These are phyloP conservation scores for Beris morrisii DNA, from an alignment of 2,888 invertebrate genomes.

Conservation along the genomic window DNA sequence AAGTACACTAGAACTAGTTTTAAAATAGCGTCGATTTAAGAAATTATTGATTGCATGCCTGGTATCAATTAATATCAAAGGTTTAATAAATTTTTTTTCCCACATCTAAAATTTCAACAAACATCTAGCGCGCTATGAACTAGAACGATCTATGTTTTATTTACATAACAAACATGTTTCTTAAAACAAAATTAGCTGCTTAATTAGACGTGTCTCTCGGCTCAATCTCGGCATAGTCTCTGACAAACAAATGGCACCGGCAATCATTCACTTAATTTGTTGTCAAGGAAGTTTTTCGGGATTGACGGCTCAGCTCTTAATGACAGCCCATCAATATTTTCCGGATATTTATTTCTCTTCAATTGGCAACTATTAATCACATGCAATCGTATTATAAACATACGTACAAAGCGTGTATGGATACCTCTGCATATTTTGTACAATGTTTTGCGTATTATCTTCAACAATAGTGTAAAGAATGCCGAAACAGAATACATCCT, in stretches of 20 bases:
- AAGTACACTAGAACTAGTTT: too few species aligned
- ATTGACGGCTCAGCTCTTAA: conserved; percentile 33
- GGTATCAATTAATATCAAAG: too few species aligned
- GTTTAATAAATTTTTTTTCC: too few species aligned
- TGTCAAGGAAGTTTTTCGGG: conserved; percentile 34
- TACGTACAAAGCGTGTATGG: neutral
- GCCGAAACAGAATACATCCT: too few species aligned
- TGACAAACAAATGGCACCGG: conserved; percentile 5
- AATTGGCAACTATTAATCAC: conserved; percentile 37
- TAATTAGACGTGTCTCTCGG: neutral
- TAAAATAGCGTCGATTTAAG: too few species aligned
- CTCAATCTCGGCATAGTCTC: neutral
- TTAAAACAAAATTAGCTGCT: conserved; percentile 8
- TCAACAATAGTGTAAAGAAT: too few species aligned
- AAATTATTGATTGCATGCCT: too few species aligned
- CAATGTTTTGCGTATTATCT: neutral
- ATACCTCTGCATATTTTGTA: neutral
- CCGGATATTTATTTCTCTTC: conserved; percentile 24
- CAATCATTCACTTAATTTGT: conserved; percentile 34
- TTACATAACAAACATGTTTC: neutral
- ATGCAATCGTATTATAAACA: conserved; percentile 28
- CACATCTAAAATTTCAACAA: too few species aligned
- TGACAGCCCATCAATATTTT: conserved; percentile 37
- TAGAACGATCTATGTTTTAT: too few species aligned
- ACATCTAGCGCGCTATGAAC: too few species aligned